Conservation (phyloP, 2,888 invertebrate genomes). For the Xylocampa areola region DNA sequence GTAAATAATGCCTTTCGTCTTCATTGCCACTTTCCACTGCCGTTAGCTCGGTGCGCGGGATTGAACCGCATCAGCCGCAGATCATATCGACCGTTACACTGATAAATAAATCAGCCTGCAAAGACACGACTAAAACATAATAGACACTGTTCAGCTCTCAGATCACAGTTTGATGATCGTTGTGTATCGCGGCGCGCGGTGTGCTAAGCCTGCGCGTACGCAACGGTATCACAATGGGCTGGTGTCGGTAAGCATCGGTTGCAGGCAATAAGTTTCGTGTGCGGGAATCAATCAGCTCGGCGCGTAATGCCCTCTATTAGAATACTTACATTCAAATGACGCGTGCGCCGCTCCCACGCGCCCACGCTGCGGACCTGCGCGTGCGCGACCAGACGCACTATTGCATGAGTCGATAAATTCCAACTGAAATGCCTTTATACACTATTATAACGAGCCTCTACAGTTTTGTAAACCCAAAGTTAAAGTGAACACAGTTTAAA, state of each 20-base stretch:
- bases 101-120: slow-evolving; percentile 31
- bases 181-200: slow-evolving; percentile 1
- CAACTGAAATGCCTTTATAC: slow-evolving; percentile 2
- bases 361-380: slow-evolving; percentile 7
- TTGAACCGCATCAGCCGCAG: slow-evolving; percentile 43
- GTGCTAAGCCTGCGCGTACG: slow-evolving; percentile 12
- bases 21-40: slow-evolving; percentile 23
- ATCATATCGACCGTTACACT: slow-evolving; percentile 37
- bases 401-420: slow-evolving; percentile 16
- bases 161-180: slow-evolving; percentile 28
- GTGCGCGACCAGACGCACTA: slow-evolving; percentile 11
- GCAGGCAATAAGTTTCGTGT: slow-evolving; percentile 45
- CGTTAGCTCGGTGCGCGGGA: slow-evolving; percentile 37
- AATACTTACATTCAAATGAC: slow-evolving; percentile 58
- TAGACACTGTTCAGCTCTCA: slow-evolving; percentile 15
- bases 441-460: neutral
- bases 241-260: slow-evolving; percentile 39
- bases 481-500: too few species aligned
- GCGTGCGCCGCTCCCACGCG: slow-evolving; percentile 33
- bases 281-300: slow-evolving; percentile 43
- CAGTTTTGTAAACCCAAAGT: too few species aligned
- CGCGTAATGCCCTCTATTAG: slow-evolving; percentile 58
- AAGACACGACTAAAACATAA: slow-evolving; percentile 20
- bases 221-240: slow-evolving; percentile 24
- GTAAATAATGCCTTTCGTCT: slow-evolving; percentile 17